These are phyloP conservation scores for Tenthredo mesomela DNA, from an alignment of 2,888 invertebrate species.

Conservation along the genomic window DNA sequence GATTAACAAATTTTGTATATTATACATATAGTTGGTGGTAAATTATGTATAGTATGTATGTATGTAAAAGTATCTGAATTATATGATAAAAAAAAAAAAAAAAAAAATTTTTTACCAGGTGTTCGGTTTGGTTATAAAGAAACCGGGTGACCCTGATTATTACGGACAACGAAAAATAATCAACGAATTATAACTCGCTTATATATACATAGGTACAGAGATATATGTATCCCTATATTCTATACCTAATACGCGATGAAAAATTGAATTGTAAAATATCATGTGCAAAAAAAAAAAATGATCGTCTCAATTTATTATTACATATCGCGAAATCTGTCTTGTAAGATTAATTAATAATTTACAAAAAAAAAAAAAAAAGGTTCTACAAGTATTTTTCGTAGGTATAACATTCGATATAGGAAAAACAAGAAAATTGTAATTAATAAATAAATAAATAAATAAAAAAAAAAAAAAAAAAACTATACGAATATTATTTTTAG, in stretches of 20 bases:
- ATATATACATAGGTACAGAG: not conserved
- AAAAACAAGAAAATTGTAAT: too few relatives aligned
- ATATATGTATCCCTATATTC: not conserved
- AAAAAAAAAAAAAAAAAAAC: too few relatives aligned
- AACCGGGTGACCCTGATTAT: slow-evolving; percentile 50
- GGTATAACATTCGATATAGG: not conserved
- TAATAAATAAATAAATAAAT: too few relatives aligned
- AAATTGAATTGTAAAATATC: not conserved
- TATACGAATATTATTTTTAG: not conserved
- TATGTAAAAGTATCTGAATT: not conserved
- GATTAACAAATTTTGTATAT: not conserved
- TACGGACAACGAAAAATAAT: not conserved
- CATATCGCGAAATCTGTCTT: not conserved
- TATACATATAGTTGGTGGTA: not conserved
- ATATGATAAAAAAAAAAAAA: not conserved
- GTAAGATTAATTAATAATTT: not conserved
- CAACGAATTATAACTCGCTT: not conserved
- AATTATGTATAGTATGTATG: not conserved
- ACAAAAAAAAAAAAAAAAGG: not conserved
- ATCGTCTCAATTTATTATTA: not conserved
- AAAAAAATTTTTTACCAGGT: slow-evolving; percentile 13
- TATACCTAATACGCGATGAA: not conserved
- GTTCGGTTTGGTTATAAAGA: slow-evolving; percentile 13
- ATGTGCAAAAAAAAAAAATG: not conserved
- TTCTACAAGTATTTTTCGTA: not conserved